A percentile compares a stretch with the other conserved stretches of the same genome.
These are phyloP conservation scores for Cyanoliseus patagonus DNA, from an alignment of 2,113 vertebrate species.

Conservation along the genomic window DNA sequence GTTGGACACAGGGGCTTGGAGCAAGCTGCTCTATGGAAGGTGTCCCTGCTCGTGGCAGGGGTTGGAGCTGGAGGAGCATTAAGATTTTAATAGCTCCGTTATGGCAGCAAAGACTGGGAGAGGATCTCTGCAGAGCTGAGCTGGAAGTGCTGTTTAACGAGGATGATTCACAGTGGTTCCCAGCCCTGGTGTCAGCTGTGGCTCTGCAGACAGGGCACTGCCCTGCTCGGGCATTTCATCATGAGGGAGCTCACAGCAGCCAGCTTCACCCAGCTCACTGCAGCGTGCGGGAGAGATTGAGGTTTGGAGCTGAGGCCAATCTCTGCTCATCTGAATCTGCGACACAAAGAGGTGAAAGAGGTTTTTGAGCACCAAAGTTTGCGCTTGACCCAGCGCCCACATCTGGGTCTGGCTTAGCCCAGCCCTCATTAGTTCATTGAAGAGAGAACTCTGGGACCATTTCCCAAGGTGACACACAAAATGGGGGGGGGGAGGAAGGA, in stretches of 20 bases:
- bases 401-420: neutral
- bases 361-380: neutral
- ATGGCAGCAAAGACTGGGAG: neutral
- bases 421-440: neutral
- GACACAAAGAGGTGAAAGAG: neutral
- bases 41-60: neutral
- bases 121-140: neutral
- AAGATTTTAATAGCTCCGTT: conserved; percentile 2
- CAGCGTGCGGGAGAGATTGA: neutral
- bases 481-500: fast-evolving
- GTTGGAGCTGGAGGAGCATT: neutral
- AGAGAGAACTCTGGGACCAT: neutral
- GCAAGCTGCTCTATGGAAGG: neutral
- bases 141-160: conserved; percentile 5
- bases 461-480: neutral
- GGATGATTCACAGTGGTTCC: neutral
- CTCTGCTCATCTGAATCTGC: neutral
- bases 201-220: neutral
- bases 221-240: neutral
- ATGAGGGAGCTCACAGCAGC: neutral
- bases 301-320: neutral
- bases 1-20: neutral
- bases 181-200: neutral
- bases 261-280: neutral
- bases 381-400: fast-evolving